Evolutionary conservation across 2,888 invertebrate genomes (phyloP).

Genomic region (Xanthorhoe designata): DNA sequence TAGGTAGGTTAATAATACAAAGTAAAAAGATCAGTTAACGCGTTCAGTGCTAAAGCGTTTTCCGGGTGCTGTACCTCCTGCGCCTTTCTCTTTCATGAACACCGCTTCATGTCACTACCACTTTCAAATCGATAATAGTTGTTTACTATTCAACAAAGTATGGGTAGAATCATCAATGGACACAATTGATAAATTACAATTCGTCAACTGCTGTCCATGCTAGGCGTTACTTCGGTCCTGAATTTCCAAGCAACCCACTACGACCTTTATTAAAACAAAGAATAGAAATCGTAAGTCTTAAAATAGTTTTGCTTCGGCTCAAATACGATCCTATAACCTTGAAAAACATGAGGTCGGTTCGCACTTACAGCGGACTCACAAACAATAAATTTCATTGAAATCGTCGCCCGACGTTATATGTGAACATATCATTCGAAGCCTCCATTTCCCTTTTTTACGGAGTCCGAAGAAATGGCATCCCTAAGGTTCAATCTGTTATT

Average conservation of each 20-base stretch:
- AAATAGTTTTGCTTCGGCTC: background rate
- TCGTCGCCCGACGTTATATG: slow-evolving; percentile 10
- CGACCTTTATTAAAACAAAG: background rate
- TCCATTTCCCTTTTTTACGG: slow-evolving; percentile 10
- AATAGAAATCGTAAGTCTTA: background rate
- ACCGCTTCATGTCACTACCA: too few relatives aligned
- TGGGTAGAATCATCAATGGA: too few relatives aligned
- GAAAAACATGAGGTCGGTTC: slow-evolving; percentile 5
- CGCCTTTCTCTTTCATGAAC: too few relatives aligned
- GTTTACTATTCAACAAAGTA: too few relatives aligned
- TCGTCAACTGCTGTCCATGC: too few relatives aligned
- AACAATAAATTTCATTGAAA: slow-evolving; percentile 15
- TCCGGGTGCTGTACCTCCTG: too few relatives aligned
- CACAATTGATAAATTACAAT: too few relatives aligned
- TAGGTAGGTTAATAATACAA: too few relatives aligned
- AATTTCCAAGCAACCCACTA: background rate
- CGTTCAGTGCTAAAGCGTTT: too few relatives aligned
- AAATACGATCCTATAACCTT: background rate
- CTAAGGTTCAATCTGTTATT: slow-evolving; percentile 3
- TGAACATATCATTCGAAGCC: slow-evolving; percentile 9
- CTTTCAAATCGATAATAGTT: too few relatives aligned
- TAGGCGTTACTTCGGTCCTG: too few relatives aligned
- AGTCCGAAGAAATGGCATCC: slow-evolving; percentile 5
- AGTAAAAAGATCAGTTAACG: too few relatives aligned
- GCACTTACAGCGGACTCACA: slow-evolving; percentile 2